Evolutionary conservation across 2,888 invertebrate genomes (phyloP).

Genomic region (Caradrina clavipalpis): DNA sequence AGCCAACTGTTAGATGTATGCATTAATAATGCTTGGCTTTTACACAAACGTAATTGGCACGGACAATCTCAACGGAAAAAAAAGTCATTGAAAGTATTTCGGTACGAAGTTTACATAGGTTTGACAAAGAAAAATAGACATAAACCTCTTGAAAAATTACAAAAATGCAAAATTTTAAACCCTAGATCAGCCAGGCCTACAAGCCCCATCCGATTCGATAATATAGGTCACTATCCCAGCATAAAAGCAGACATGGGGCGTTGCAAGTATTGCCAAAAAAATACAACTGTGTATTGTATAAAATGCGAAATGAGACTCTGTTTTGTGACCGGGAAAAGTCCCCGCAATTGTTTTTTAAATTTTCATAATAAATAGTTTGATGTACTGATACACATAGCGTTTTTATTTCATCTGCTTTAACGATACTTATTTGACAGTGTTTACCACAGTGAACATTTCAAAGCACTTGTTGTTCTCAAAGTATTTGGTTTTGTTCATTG

Average conservation of each 20-base stretch:
- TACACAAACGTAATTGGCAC: too few species aligned
- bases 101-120: too few species aligned
- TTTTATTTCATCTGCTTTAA: background rate
- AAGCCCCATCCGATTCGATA: background rate
- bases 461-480: background rate
- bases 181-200: background rate
- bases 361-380: constrained; percentile 5
- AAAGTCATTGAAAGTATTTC: too few species aligned
- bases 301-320: constrained; percentile 5
- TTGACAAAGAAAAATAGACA: too few species aligned
- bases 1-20: too few species aligned
- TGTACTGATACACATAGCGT: background rate
- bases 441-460: constrained; percentile 1
- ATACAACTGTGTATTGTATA: constrained; percentile 3
- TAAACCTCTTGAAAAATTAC: too few species aligned
- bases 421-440: background rate
- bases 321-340: constrained; percentile 5
- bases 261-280: constrained; percentile 3
- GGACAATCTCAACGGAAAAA: too few species aligned
- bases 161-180: too few species aligned
- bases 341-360: constrained; percentile 11
- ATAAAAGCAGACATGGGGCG: constrained; percentile 2
- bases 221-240: background rate
- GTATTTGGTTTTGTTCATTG: background rate
- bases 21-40: too few species aligned